These are phyloP conservation scores for Pogona vitticeps DNA, from an alignment of 2,113 vertebrate species.

Conservation along the genomic window DNA sequence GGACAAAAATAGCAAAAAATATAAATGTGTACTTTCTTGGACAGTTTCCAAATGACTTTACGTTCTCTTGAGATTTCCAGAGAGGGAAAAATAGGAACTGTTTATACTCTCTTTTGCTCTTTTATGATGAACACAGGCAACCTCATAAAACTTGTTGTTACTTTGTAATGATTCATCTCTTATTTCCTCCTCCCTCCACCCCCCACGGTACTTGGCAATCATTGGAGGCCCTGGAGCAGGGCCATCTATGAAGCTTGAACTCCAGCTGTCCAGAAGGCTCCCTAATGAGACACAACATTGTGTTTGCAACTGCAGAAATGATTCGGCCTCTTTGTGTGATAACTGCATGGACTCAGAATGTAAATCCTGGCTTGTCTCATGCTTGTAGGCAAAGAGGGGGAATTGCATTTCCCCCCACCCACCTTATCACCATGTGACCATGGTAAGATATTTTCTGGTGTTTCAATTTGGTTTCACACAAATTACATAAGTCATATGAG, in stretches of 20 bases:
- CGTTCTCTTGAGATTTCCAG: slow-evolving; percentile 31
- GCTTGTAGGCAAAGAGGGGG: no score
- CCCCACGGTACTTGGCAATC: neutral
- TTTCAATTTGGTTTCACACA: no score
- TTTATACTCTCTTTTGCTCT: neutral
- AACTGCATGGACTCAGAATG: neutral
- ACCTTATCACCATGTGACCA: no score
- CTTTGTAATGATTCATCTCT: slow-evolving; percentile 17
- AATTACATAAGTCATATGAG: no score
- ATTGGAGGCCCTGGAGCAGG: neutral
- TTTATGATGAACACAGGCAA: slow-evolving; percentile 32
- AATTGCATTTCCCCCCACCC: no score
- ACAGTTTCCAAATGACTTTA: slow-evolving; percentile 45
- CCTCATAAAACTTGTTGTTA: neutral
- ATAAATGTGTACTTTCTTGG: slow-evolving; percentile 48
- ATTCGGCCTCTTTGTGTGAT: neutral
- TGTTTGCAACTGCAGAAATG: neutral
- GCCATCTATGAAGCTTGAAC: neutral
- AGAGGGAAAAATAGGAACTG: neutral
- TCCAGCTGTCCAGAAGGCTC: neutral
- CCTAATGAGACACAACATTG: neutral
- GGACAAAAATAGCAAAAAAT: slow-evolving; percentile 37
- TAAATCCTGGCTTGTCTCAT: no score
- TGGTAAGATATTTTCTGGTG: no score
- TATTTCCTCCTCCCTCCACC: neutral